Percentiles rank a stretch among this genome's conserved stretches.
These are phyloP conservation scores for Malthinus flaveolus DNA, from an alignment of 2,888 invertebrate genomes.

Conservation along the genomic window DNA sequence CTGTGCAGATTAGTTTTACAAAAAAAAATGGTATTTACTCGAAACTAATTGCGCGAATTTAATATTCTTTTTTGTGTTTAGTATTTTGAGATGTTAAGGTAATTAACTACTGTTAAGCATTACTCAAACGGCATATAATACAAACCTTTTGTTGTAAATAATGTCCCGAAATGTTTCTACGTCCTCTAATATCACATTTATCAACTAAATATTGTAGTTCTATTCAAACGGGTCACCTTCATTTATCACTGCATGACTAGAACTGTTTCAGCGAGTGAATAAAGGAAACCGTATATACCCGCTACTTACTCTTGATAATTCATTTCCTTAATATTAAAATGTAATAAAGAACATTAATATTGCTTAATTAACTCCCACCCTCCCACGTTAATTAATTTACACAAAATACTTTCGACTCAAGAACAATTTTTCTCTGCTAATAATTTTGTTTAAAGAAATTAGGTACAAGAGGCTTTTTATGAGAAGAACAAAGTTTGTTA, in stretches of 20 bases:
- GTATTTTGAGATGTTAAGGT: no score
- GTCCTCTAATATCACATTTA: slow-evolving; percentile 20
- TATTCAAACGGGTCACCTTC: slow-evolving; percentile 23
- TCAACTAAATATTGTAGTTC: slow-evolving; percentile 23
- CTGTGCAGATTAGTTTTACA: no score
- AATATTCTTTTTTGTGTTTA: no score
- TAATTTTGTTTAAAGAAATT: no score
- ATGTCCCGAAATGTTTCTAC: slow-evolving; percentile 11
- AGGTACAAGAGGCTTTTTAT: no score
- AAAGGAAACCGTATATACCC: slow-evolving; percentile 13
- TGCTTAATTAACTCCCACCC: slow-evolving; percentile 19
- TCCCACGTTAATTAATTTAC: no score
- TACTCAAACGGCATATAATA: slow-evolving; percentile 12
- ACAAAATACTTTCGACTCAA: no score
- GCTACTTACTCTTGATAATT: neutral
- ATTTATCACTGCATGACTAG: slow-evolving; percentile 19
- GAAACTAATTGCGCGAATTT: no score
- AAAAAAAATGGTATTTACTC: no score
- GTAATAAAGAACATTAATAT: neutral
- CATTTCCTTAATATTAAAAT: neutral
- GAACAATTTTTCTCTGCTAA: no score
- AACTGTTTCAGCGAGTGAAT: slow-evolving; percentile 18
- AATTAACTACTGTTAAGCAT: slow-evolving; percentile 13
- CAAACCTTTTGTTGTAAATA: slow-evolving; percentile 14
- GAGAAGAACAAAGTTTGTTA: no score